Evolutionary conservation across 2,888 invertebrate genomes (phyloP).

Genomic region (Cyaniris semiargus): DNA sequence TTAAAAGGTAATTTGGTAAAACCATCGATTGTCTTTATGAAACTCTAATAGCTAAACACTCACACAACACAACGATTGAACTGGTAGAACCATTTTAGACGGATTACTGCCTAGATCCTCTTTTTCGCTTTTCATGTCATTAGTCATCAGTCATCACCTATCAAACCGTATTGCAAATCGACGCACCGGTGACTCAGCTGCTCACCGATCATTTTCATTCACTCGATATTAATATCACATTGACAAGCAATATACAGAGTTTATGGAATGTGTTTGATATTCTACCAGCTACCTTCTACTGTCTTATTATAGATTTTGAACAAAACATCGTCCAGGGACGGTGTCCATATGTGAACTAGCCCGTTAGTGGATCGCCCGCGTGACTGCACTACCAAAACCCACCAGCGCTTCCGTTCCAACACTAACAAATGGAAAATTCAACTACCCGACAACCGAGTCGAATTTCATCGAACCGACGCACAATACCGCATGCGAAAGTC

Average conservation of each 20-base stretch:
- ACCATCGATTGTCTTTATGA: no score
- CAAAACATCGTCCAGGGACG: constrained; percentile 52
- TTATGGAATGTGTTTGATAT: constrained; percentile 3
- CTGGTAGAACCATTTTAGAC: no score
- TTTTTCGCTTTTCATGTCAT: no score
- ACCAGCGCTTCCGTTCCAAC: constrained; percentile 71
- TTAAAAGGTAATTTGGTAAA: not conserved
- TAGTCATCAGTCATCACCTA: not conserved
- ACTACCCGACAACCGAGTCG: constrained; percentile 62
- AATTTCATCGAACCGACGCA: constrained; percentile 58
- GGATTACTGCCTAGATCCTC: no score
- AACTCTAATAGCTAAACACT: no score
- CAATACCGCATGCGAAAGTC: not conserved
- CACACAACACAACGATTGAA: no score
- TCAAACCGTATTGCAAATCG: not conserved
- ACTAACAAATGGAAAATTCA: constrained; percentile 77
- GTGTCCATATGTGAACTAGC: constrained; percentile 59
- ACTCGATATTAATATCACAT: not conserved
- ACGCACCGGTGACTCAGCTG: not conserved
- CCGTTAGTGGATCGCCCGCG: constrained; percentile 71
- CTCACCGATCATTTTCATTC: not conserved
- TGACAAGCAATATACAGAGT: constrained; percentile 1
- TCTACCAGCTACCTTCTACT: not conserved
- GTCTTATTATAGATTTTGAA: constrained; percentile 15
- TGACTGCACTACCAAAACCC: constrained; percentile 70